Evolutionary conservation across 2,797 vertebrate species (phyloP), one percentile per base, ranked within the genome.

Genomic region (Periophthalmus magnuspinnatus): DNA sequence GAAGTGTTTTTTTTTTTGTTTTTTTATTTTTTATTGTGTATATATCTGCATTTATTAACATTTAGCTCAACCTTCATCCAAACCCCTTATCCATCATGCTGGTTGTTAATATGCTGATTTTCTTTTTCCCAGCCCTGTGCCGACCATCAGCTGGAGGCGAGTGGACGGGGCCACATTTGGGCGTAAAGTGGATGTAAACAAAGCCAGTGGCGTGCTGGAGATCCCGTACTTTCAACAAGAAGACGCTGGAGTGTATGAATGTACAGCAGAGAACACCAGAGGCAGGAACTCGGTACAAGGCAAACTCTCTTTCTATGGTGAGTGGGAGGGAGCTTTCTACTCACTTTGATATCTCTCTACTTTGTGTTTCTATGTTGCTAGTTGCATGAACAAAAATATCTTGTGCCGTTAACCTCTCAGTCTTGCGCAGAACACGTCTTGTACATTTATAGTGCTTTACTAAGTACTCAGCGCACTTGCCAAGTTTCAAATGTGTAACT

Each of bases 201-300:
- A 94, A 70, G 95, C 94, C 0, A 95, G 92, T 0, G 95, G 96
- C 2, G 94, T 96, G 38, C 91, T 99, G 5, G 97, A 99, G 85
- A 96, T 99, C 80, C 96, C 96, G 41, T 96, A 97, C 68, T 98
- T 99, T 77, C 97, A 98, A 85, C 96, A 95, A 70, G 96, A 97
- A 68, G 97, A 99, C 3, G 92, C 96, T 0, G 96, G 96, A 0
- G 73, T 81, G 2, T 99, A 99, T 2, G 97, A 99, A 65, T 99
- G 97, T 2, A 84, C 96, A 38, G 96, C 96, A 54, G 97, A 99
- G 77, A 99, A 99, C 9, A 94, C 94, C 77, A 89, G 96, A 75
- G 97, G 97, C 17, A 96, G 85, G 65, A 99, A 97, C 9, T 91
- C 94, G 2, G 97, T 95, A 0, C 92, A 94, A 87, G 97, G 97